These are phyloP conservation scores for Microtus ochrogaster DNA, from an alignment of 2,113 vertebrate species.

Conservation along the genomic window DNA sequence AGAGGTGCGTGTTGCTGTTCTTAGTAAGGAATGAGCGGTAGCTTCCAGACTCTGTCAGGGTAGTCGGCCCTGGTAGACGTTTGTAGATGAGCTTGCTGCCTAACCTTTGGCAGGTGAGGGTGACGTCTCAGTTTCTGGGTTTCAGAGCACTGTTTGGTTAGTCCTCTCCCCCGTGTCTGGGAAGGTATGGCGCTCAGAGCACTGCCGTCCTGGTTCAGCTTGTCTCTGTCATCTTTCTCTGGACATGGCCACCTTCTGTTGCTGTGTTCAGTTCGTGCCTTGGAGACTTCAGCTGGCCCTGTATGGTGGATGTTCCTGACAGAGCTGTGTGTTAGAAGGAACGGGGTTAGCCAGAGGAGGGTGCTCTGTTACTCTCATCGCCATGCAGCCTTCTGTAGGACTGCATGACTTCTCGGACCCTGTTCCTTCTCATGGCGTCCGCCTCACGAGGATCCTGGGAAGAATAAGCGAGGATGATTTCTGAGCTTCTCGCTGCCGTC, in stretches of 20 bases:
- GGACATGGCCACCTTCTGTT: neutral
- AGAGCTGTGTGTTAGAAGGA: neutral
- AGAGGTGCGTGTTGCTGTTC: neutral
- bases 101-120: neutral
- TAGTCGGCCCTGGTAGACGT: neutral
- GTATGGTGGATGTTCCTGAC: neutral
- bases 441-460: neutral
- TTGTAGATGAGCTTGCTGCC: neutral
- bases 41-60: neutral
- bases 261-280: neutral
- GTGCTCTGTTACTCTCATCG: neutral
- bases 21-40: neutral
- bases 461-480: neutral
- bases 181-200: neutral
- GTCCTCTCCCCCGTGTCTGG: neutral
- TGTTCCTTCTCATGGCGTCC: neutral
- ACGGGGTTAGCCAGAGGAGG: slow-evolving; percentile 21
- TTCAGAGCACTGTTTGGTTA: neutral
- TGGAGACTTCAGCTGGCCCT: neutral
- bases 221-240: neutral
- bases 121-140: neutral
- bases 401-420: neutral
- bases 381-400: neutral
- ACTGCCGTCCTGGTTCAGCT: neutral
- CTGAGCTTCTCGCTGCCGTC: neutral